These are phyloP conservation scores for Steromphala cineraria DNA, from an alignment of 2,888 invertebrate species.

Conservation along the genomic window DNA sequence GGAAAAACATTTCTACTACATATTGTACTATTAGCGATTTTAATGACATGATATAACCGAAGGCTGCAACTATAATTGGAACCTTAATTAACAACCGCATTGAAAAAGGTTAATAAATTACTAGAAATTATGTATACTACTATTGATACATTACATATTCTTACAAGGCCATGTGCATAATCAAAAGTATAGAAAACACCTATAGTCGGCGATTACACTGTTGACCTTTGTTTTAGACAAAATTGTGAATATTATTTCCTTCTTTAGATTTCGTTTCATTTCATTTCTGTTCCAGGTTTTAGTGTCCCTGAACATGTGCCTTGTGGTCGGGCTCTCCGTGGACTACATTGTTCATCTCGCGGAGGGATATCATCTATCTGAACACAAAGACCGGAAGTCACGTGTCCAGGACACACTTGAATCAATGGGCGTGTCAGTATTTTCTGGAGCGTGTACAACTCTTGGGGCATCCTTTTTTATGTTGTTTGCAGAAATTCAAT, in stretches of 20 bases:
- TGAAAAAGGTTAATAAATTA: too few species aligned
- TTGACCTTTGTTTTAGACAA: too few species aligned
- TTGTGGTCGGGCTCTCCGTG: constrained; percentile 60
- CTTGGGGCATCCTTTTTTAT: constrained; percentile 66
- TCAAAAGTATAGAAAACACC: too few species aligned
- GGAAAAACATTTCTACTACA: background rate
- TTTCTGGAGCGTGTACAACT: constrained; percentile 68
- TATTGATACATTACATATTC: too few species aligned
- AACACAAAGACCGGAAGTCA: constrained; percentile 41
- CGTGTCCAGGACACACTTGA: constrained; percentile 56
- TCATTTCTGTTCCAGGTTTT: constrained; percentile 41
- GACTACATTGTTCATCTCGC: constrained; percentile 64
- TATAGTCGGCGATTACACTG: too few species aligned
- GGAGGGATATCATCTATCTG: constrained; percentile 56
- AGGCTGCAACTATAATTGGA: too few species aligned
- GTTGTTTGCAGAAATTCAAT: constrained; percentile 62
- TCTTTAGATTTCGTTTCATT: too few species aligned
- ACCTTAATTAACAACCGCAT: too few species aligned
- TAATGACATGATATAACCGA: background rate
- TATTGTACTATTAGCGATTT: background rate
- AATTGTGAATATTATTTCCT: too few species aligned
- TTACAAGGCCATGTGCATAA: too few species aligned
- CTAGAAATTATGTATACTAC: too few species aligned
- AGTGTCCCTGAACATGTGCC: constrained; percentile 56
- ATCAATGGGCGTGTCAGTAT: constrained; percentile 62